A percentile compares a stretch with the other conserved stretches of the same genome.
Conservation (phyloP, 2,888 invertebrate species). For the Linnaemya tessellans region DNA sequence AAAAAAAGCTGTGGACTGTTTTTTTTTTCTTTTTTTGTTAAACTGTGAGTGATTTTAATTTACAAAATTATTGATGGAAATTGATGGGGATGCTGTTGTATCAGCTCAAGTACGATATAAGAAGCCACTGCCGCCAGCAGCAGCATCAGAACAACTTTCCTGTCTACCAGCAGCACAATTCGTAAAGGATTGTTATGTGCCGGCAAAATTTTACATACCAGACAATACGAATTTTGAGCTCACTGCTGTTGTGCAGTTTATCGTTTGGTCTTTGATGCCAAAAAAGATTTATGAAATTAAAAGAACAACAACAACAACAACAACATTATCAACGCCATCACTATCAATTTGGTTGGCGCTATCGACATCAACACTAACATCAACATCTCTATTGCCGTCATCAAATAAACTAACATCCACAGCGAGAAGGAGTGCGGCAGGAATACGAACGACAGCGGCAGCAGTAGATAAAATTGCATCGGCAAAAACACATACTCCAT, state of each 20-base stretch:
- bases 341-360: constrained; percentile 36
- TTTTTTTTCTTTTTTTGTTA: neutral
- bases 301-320: no score
- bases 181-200: constrained; percentile 63
- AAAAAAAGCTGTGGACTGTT: neutral
- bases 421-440: neutral
- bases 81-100: constrained; percentile 50
- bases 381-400: constrained; percentile 16
- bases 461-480: constrained; percentile 15
- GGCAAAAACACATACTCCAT: neutral
- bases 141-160: constrained; percentile 18
- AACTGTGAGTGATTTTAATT: constrained; percentile 14
- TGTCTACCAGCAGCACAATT: constrained; percentile 39
- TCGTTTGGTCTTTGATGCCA: constrained; percentile 60
- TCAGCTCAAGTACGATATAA: constrained; percentile 40
- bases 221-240: constrained; percentile 51
- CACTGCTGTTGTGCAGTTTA: constrained; percentile 52
- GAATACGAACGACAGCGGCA: neutral
- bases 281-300: constrained; percentile 48
- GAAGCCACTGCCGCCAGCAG: constrained; percentile 28
- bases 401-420: constrained; percentile 2
- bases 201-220: constrained; percentile 46
- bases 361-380: constrained; percentile 14
- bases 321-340: constrained; percentile 31
- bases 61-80: constrained; percentile 60